phyloP scores from a whole-genome alignment of 2,797 vertebrate genomes.

The Phaenicophaeus curvirostris region DNA sequence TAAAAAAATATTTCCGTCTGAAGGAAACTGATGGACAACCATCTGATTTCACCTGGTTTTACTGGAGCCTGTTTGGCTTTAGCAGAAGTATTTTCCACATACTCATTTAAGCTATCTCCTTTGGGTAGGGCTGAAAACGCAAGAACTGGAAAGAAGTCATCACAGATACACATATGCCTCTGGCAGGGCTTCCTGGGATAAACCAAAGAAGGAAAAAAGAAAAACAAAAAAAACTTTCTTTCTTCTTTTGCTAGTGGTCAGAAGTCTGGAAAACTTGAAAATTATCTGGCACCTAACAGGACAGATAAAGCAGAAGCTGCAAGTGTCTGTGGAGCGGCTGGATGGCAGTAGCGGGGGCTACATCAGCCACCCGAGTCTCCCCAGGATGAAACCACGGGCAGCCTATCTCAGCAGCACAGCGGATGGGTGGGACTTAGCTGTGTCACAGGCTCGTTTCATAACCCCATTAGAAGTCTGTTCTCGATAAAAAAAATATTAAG shows the following conservation, averaged over 20 bases:
- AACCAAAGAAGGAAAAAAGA: neutral
- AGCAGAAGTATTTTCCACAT: neutral
- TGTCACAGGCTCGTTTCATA: slow-evolving; percentile 57
- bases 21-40: neutral
- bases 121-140: neutral
- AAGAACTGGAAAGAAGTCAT: neutral
- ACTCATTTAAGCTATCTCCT: neutral
- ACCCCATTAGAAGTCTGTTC: slow-evolving; percentile 22
- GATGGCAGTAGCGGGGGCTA: neutral
- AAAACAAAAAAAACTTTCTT: neutral
- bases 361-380: neutral
- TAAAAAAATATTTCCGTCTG: neutral
- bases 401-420: slow-evolving; percentile 54
- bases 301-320: neutral
- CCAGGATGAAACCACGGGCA: neutral
- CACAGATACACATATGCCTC: neutral
- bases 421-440: slow-evolving; percentile 42
- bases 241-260: neutral
- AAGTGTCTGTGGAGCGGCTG: neutral
- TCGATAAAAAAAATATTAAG: neutral
- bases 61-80: neutral
- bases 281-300: neutral
- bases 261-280: neutral
- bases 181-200: neutral
- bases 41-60: neutral